Percentiles rank a stretch among this genome's conserved stretches.
Evolutionary conservation across 23 tunicate genomes (phyloP).

Genomic region (Halocynthia roretzi): DNA sequence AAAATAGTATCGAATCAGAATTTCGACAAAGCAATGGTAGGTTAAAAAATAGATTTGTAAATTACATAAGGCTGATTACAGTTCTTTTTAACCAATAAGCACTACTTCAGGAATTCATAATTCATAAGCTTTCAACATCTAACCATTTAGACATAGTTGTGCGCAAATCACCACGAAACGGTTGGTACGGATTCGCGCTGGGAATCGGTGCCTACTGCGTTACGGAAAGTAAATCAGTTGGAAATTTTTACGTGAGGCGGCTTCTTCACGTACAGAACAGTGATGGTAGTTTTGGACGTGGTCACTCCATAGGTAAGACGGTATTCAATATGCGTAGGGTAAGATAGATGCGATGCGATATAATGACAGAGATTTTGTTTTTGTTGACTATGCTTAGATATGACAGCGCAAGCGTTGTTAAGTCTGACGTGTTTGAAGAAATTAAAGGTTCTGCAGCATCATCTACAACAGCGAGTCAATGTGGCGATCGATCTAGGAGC

Average conservation of each 20-base stretch:
- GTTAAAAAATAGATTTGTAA: too few species aligned
- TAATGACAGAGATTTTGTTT: not conserved
- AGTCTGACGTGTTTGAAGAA: not conserved
- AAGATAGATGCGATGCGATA: not conserved
- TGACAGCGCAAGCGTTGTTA: slow-evolving; percentile 13
- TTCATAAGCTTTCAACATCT: too few species aligned
- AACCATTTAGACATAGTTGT: too few species aligned
- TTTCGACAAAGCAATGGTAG: too few species aligned
- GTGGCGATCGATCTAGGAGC: slow-evolving; percentile 6
- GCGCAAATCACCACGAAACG: not conserved
- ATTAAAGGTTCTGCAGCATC: not conserved
- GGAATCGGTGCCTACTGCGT: slow-evolving; percentile 17
- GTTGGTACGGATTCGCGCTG: slow-evolving; percentile 15
- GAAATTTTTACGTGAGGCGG: not conserved
- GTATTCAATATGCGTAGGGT: not conserved
- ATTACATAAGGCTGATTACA: too few species aligned
- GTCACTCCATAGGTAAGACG: slow-evolving; percentile 4
- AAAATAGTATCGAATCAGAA: too few species aligned
- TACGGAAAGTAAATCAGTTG: not conserved
- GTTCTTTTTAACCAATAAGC: too few species aligned
- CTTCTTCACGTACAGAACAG: slow-evolving; percentile 6
- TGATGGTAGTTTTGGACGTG: slow-evolving; percentile 5
- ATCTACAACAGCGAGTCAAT: not conserved
- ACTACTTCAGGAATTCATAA: not conserved
- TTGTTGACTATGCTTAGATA: not conserved